Percentiles rank a stretch among this genome's conserved stretches.
Conservation (phyloP, 64 coral and sea anemone genomes). For the Stylophora pistillata region DNA sequence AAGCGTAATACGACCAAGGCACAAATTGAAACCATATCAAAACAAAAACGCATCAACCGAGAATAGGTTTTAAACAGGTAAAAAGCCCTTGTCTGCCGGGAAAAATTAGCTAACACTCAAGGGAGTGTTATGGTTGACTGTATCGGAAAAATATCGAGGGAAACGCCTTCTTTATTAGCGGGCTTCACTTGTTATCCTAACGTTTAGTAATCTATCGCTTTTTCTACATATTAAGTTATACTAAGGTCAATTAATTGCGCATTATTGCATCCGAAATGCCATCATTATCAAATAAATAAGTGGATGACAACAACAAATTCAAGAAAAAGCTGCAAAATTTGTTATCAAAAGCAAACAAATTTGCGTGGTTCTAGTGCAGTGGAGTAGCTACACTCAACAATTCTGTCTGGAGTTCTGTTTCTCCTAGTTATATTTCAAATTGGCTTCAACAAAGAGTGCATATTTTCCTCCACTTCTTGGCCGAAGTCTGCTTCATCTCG, state of each 20-base stretch:
- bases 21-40: no score
- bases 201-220: neutral
- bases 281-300: slow-evolving; percentile 35
- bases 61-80: no score
- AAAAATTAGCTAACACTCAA: no score
- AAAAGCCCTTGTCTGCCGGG: no score
- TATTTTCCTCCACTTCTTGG: neutral
- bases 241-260: neutral
- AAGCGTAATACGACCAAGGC: no score
- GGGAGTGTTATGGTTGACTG: no score
- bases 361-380: neutral
- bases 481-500: neutral
- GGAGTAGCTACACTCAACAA: neutral
- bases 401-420: neutral
- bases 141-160: neutral
- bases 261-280: neutral
- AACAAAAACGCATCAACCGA: no score
- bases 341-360: slow-evolving; percentile 59
- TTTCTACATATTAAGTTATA: neutral
- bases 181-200: slow-evolving; percentile 6
- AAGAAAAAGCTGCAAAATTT: slow-evolving; percentile 28
- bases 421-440: neutral
- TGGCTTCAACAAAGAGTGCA: slow-evolving; percentile 1
- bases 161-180: neutral
- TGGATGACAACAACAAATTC: neutral